A percentile compares a stretch with the other conserved stretches of the same genome.
Conservation (phyloP, 2,888 invertebrate species). For the Rhingia campestris region DNA sequence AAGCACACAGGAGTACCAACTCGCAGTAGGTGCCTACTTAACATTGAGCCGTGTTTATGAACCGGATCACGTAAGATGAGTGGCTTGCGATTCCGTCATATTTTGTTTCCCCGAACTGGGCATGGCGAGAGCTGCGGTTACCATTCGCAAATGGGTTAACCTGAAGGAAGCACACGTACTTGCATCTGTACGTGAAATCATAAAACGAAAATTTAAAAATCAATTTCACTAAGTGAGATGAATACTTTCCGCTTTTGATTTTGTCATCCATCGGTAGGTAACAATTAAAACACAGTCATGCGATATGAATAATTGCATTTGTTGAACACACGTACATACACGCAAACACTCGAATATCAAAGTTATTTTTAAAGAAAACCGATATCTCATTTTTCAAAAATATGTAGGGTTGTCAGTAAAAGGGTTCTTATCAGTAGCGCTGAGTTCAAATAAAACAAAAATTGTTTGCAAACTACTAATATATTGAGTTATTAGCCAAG, state of each 20-base stretch:
- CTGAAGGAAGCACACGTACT: constrained; percentile 51
- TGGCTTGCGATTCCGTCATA: constrained; percentile 65
- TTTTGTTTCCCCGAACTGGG: constrained; percentile 68
- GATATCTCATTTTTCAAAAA: neutral
- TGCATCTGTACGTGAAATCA: constrained; percentile 43
- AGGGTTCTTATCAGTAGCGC: neutral
- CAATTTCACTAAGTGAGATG: constrained; percentile 51
- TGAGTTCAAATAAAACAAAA: neutral
- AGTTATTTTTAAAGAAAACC: neutral
- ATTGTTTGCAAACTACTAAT: too few relatives aligned
- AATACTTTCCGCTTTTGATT: constrained; percentile 62
- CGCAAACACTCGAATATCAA: too few relatives aligned
- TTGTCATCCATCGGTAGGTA: constrained; percentile 68
- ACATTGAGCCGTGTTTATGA: constrained; percentile 57
- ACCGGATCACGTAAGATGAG: constrained; percentile 73
- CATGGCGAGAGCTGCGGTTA: constrained; percentile 53
- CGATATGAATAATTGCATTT: constrained; percentile 46
- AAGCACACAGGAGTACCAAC: constrained; percentile 27
- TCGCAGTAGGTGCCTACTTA: neutral
- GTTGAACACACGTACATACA: constrained; percentile 6
- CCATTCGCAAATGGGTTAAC: constrained; percentile 61
- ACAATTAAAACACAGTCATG: constrained; percentile 62
- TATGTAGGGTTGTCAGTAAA: neutral
- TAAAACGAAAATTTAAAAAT: constrained; percentile 16
- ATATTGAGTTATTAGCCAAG: too few relatives aligned